Conservation (phyloP, 2,113 vertebrate genomes). For the Nothobranchius furzeri region DNA sequence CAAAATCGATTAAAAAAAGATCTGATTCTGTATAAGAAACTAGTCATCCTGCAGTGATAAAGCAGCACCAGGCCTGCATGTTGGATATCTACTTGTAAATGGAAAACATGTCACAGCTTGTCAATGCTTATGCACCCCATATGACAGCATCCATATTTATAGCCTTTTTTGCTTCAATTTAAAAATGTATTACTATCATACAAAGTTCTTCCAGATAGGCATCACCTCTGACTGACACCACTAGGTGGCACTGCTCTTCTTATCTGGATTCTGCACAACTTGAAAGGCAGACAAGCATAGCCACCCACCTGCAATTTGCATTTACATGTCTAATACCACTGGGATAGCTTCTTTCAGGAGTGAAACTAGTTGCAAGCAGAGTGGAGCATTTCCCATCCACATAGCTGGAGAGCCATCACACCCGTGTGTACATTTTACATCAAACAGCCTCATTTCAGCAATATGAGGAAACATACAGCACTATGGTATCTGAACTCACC, state of each 20-base stretch:
- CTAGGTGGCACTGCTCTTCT: slow-evolving; percentile 76
- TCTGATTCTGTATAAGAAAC: slow-evolving; percentile 3
- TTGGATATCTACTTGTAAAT: background rate
- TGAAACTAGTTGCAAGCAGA: slow-evolving; percentile 48
- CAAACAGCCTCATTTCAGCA: slow-evolving; percentile 23
- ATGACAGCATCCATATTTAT: no score
- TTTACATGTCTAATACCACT: slow-evolving; percentile 68
- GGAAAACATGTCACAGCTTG: background rate
- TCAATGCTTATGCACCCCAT: no score
- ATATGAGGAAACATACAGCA: slow-evolving; percentile 15
- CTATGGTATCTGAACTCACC: slow-evolving; percentile 1
- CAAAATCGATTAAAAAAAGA: background rate
- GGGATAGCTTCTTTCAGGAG: slow-evolving; percentile 44
- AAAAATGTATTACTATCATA: background rate
- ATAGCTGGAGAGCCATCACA: slow-evolving; percentile 39
- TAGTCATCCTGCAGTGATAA: background rate
- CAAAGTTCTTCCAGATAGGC: slow-evolving; percentile 3
- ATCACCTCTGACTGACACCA: slow-evolving; percentile 34
- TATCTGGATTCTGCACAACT: slow-evolving; percentile 35
- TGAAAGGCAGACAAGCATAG: slow-evolving; percentile 55
- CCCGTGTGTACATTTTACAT: slow-evolving; percentile 34
- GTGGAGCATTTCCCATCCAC: slow-evolving; percentile 62
- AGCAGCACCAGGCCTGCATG: no score
- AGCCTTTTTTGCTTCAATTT: background rate
- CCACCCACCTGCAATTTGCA: slow-evolving; percentile 68